Evolutionary conservation across 2,113 vertebrate genomes (phyloP).

Genomic region (Notarius lentiginosus): DNA sequence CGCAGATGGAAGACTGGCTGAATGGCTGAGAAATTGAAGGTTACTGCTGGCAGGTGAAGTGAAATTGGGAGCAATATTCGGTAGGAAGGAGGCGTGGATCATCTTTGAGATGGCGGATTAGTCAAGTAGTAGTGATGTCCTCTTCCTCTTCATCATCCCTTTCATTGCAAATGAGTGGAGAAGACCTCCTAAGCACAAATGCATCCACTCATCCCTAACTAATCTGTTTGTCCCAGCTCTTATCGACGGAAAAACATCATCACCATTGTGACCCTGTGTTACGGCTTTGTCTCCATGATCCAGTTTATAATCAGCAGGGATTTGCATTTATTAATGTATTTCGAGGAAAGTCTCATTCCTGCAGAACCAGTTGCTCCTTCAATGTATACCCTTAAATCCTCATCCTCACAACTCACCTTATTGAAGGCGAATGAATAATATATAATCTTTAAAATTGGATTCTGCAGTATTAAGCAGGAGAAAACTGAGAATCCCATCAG

Average conservation of each 20-base stretch:
- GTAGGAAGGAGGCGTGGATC: slow-evolving; percentile 1
- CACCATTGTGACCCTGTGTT: background rate
- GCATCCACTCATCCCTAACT: slow-evolving; percentile 1
- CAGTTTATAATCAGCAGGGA: background rate
- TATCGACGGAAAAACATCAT: slow-evolving; percentile 6
- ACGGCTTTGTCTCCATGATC: background rate
- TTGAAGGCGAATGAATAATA: slow-evolving; percentile 47
- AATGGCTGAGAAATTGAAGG: slow-evolving; percentile 24
- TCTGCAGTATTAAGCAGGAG: slow-evolving; percentile 32
- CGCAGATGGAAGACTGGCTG: slow-evolving; percentile 2
- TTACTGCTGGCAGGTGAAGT: slow-evolving; percentile 39
- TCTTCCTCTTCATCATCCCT: slow-evolving; percentile 13
- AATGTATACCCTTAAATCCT: slow-evolving; percentile 28
- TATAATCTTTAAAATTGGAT: slow-evolving; percentile 52
- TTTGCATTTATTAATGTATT: slow-evolving; percentile 9
- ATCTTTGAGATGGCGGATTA: slow-evolving; percentile 30
- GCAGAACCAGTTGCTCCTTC: background rate
- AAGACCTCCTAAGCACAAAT: background rate
- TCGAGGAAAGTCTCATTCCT: background rate
- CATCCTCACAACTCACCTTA: slow-evolving; percentile 31
- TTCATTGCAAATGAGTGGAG: background rate
- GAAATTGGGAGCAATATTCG: slow-evolving; percentile 14
- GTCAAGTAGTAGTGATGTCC: slow-evolving; percentile 17
- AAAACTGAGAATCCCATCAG: slow-evolving; percentile 36
- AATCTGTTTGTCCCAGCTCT: background rate